Percentiles rank a stretch among this genome's conserved stretches.
These are phyloP conservation scores for Pediacus dermestoides DNA, from an alignment of 2,888 invertebrate species.

Conservation along the genomic window DNA sequence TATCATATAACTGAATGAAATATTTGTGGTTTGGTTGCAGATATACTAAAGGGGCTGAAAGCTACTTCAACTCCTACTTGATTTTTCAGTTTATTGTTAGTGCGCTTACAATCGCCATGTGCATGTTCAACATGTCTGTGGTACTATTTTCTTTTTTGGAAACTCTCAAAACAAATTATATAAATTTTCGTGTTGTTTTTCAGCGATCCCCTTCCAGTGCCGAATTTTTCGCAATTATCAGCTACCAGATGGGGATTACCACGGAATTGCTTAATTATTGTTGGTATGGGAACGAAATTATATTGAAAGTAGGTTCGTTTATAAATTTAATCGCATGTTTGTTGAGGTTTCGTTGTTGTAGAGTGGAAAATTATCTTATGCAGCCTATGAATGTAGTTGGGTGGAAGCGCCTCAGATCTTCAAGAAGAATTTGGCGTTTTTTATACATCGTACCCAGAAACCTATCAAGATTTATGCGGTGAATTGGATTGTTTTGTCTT, in stretches of 20 bases:
- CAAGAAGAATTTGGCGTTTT: conserved; percentile 1
- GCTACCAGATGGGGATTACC: background rate
- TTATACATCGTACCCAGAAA: background rate
- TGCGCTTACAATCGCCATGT: background rate
- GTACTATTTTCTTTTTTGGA: too few relatives aligned
- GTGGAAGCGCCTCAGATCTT: background rate
- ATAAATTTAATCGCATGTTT: too few relatives aligned
- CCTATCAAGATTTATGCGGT: background rate
- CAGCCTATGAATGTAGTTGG: conserved; percentile 1
- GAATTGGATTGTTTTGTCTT: background rate
- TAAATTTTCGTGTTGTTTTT: background rate
- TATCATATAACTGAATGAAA: too few relatives aligned
- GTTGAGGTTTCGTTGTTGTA: too few relatives aligned
- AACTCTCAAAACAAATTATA: background rate
- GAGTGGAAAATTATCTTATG: background rate
- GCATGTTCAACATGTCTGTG: background rate
- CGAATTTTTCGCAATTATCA: background rate
- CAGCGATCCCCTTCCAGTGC: background rate
- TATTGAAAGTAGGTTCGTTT: conserved; percentile 1
- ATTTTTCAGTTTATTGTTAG: background rate
- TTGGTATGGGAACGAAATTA: conserved; percentile 7
- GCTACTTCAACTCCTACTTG: background rate
- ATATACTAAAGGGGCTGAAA: background rate
- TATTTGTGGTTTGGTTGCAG: too few relatives aligned
- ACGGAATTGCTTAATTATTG: conserved; percentile 1